Evolutionary conservation across 1,140 invertebrate species (phyloP).

Genomic region (Chlorops oryzae): DNA sequence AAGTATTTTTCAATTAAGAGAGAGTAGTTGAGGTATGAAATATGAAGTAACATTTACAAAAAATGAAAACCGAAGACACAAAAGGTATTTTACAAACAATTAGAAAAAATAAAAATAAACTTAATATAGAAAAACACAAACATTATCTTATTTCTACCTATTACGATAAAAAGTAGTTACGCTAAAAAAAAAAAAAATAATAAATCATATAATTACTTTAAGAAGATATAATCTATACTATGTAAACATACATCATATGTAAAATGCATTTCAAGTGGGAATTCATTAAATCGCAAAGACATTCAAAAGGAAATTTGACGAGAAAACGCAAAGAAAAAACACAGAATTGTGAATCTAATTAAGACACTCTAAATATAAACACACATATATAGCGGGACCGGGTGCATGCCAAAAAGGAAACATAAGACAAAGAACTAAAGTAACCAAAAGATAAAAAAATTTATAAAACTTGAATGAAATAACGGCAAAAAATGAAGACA

Average conservation of each 20-base stretch:
- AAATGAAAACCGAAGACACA: too few species aligned
- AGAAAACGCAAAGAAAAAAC: slow-evolving; percentile 22
- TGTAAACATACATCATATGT: too few species aligned
- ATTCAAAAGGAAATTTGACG: too few species aligned
- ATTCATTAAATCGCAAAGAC: too few species aligned
- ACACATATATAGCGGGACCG: slow-evolving; percentile 15
- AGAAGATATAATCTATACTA: too few species aligned
- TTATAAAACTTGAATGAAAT: not conserved
- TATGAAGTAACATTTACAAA: not conserved
- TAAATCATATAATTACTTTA: too few species aligned
- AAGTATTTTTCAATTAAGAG: slow-evolving; percentile 1
- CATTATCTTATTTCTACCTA: too few species aligned
- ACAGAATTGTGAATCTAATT: slow-evolving; percentile 14
- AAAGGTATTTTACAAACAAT: slow-evolving; percentile 13
- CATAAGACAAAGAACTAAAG: not conserved
- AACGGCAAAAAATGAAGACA: not conserved
- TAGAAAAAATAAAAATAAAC: slow-evolving; percentile 33
- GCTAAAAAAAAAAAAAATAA: too few species aligned
- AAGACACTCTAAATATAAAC: too few species aligned
- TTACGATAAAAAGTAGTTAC: too few species aligned
- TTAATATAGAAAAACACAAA: slow-evolving; percentile 22
- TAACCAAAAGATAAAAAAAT: too few species aligned
- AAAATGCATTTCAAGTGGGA: too few species aligned
- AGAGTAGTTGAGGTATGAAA: slow-evolving; percentile 13
- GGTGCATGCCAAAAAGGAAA: slow-evolving; percentile 10